Percentiles rank a stretch among this genome's conserved stretches.
phyloP scores from a whole-genome alignment of 2,888 invertebrate species.

The Cryptocheilus praepositus region DNA sequence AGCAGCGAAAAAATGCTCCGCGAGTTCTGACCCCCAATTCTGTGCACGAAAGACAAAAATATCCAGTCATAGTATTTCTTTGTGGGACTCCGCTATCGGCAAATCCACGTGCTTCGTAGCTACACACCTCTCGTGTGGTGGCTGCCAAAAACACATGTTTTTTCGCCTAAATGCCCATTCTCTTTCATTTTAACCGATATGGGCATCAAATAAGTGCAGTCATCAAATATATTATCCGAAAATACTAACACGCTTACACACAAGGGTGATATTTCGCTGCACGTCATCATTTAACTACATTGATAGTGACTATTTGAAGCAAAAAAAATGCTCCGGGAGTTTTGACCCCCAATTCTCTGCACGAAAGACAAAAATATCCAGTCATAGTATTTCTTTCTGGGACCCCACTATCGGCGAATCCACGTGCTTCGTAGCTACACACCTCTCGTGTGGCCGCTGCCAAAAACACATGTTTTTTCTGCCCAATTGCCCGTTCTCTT shows the following conservation, averaged over 20 bases:
- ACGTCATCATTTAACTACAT: too few relatives aligned
- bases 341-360: not conserved
- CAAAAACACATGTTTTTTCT: too few relatives aligned
- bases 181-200: too few relatives aligned
- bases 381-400: not conserved
- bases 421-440: not conserved
- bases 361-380: not conserved
- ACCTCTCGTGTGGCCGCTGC: not conserved
- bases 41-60: not conserved
- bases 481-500: not conserved
- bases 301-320: too few relatives aligned
- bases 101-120: constrained; percentile 1
- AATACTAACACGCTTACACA: too few relatives aligned
- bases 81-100: not conserved
- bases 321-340: too few relatives aligned
- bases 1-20: too few relatives aligned
- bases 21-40: too few relatives aligned
- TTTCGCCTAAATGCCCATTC: not conserved
- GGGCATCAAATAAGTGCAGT: too few relatives aligned
- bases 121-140: not conserved
- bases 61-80: not conserved
- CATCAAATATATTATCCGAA: too few relatives aligned
- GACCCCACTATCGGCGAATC: not conserved
- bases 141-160: too few relatives aligned
- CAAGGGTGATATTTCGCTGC: too few relatives aligned